phyloP scores from a whole-genome alignment of 2,113 vertebrate genomes.

The Pseudopodoces humilis region DNA sequence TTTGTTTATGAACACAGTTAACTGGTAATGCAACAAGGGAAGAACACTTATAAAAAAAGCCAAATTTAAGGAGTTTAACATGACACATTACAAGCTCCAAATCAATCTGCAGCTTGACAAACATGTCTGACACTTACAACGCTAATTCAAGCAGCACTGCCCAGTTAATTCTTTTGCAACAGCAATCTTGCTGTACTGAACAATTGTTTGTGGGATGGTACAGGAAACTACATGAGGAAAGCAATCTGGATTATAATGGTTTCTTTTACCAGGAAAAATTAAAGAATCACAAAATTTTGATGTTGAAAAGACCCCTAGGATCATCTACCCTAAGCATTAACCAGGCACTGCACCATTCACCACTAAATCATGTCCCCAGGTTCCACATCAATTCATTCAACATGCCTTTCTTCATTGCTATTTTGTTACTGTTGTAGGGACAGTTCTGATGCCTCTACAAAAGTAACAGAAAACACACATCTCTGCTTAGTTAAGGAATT shows the following conservation, averaged over 20 bases:
- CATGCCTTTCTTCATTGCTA: neutral
- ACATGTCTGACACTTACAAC: neutral
- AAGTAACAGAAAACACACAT: neutral
- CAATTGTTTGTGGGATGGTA: neutral
- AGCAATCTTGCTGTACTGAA: neutral
- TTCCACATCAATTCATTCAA: neutral
- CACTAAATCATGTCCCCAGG: neutral
- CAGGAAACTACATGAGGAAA: neutral
- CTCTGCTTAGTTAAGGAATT: neutral
- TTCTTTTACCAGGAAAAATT: neutral
- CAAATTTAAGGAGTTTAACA: neutral
- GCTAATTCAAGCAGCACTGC: neutral
- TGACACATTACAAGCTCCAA: neutral
- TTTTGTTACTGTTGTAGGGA: neutral
- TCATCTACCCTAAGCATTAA: neutral
- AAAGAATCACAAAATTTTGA: neutral
- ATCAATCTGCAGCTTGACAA: neutral
- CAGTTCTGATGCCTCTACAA: neutral
- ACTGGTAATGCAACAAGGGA: neutral
- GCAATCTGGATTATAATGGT: neutral
- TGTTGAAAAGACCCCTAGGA: neutral
- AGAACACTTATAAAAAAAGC: neutral
- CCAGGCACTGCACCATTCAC: neutral
- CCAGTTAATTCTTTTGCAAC: neutral
- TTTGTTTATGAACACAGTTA: neutral